Evolutionary conservation across 2,113 vertebrate genomes (phyloP).

Genomic region (Chamaea fasciata): DNA sequence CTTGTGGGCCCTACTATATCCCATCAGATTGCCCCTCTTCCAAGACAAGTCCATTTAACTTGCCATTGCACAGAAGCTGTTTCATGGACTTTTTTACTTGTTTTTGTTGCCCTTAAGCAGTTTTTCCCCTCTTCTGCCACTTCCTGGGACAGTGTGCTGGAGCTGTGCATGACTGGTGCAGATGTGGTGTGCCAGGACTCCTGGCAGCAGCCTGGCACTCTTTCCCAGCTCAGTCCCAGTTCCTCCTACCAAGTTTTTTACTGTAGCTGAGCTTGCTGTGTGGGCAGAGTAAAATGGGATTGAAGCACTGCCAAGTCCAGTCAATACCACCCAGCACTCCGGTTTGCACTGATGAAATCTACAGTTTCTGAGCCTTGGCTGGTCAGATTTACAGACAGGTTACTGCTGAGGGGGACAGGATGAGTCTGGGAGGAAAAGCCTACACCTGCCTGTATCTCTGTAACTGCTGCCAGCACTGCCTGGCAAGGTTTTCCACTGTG

Average conservation of each 20-base stretch:
- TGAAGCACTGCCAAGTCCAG: neutral
- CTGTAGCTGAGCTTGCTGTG: neutral
- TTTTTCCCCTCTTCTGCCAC: neutral
- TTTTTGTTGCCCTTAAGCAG: neutral
- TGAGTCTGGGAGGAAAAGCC: neutral
- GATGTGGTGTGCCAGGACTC: neutral
- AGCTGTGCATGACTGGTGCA: neutral
- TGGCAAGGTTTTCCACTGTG: neutral
- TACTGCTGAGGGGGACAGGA: neutral
- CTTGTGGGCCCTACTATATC: accelerated
- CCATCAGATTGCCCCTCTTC: neutral
- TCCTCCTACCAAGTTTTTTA: neutral
- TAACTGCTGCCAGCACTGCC: neutral
- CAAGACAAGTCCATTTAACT: accelerated
- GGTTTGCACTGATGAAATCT: neutral
- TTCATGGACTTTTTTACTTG: neutral
- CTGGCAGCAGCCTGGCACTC: neutral
- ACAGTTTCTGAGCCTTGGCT: neutral
- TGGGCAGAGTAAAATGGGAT: neutral
- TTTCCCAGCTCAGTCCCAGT: neutral
- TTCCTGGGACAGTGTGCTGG: neutral
- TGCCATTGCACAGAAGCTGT: neutral
- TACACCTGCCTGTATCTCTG: neutral
- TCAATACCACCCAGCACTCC: neutral
- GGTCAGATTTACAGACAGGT: neutral